A percentile compares a stretch with the other conserved stretches of the same genome.
Conservation (phyloP, 1,140 invertebrate species). For the Drosophila nikananu region DNA sequence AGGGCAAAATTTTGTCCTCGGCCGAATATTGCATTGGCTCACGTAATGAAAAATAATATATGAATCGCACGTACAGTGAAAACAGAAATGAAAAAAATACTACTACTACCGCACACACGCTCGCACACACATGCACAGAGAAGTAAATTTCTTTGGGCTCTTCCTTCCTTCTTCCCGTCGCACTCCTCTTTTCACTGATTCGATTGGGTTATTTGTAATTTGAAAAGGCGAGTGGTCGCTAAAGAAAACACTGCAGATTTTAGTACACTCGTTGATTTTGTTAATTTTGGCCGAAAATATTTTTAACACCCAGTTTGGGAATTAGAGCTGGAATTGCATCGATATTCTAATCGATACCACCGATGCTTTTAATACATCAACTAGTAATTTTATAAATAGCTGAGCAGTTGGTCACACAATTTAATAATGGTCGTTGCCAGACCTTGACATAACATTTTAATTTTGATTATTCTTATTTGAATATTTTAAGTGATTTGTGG, state of each 20-base stretch:
- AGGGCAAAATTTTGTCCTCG: slow-evolving; percentile 54
- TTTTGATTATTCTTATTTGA: not conserved
- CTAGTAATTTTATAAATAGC: no score
- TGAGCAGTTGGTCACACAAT: no score
- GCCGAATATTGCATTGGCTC: slow-evolving; percentile 54
- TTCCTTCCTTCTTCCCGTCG: slow-evolving; percentile 19
- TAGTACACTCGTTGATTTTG: slow-evolving; percentile 21
- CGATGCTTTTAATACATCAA: not conserved
- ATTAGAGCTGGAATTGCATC: slow-evolving; percentile 3
- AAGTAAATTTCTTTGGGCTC: slow-evolving; percentile 41
- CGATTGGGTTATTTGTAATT: not conserved
- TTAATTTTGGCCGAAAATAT: slow-evolving; percentile 34
- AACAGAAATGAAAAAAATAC: slow-evolving; percentile 53
- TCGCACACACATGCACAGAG: slow-evolving; percentile 54
- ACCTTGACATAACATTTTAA: not conserved
- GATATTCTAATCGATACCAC: not conserved
- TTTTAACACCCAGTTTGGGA: slow-evolving; percentile 27
- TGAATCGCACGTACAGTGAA: slow-evolving; percentile 67
- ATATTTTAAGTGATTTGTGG: no score
- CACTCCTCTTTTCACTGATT: slow-evolving; percentile 3
- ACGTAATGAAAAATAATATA: slow-evolving; percentile 70
- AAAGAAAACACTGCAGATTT: slow-evolving; percentile 35
- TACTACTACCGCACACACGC: slow-evolving; percentile 45
- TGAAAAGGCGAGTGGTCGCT: slow-evolving; percentile 4
- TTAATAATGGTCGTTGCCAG: not conserved